These are phyloP conservation scores for Leptopilina boulardi DNA, from an alignment of 1,140 invertebrate genomes.

Conservation along the genomic window DNA sequence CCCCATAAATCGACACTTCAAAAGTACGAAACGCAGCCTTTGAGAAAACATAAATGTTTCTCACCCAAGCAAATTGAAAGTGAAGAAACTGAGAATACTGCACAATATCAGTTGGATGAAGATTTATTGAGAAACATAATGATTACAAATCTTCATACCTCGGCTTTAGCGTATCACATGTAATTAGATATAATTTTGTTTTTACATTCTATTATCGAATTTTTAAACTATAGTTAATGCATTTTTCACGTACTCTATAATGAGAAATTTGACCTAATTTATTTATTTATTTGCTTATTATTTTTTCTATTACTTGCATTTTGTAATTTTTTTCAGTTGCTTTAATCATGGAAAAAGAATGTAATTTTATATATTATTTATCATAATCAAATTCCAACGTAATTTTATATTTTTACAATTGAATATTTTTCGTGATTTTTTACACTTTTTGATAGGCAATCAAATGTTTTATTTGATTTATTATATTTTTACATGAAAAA, in stretches of 20 bases:
- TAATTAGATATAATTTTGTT: slow-evolving; percentile 11
- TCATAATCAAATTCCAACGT: too few relatives aligned
- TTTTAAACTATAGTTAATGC: not conserved
- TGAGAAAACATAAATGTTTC: slow-evolving; percentile 39
- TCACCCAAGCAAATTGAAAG: slow-evolving; percentile 9
- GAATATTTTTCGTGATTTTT: too few relatives aligned
- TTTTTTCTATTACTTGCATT: slow-evolving; percentile 2
- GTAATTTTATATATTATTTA: too few relatives aligned
- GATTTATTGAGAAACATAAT: slow-evolving; percentile 16
- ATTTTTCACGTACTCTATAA: too few relatives aligned
- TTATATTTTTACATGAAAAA: not conserved
- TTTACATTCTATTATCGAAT: slow-evolving; percentile 30
- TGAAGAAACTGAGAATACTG: not conserved
- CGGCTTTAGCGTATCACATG: slow-evolving; percentile 38
- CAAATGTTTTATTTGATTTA: not conserved
- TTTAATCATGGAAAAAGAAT: not conserved
- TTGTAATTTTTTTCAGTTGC: slow-evolving; percentile 21
- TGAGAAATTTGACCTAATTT: too few relatives aligned
- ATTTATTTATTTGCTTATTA: not conserved
- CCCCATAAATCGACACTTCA: not conserved
- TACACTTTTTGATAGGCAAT: too few relatives aligned
- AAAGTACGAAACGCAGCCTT: slow-evolving; percentile 40
- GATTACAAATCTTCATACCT: slow-evolving; percentile 5
- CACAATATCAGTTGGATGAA: not conserved
- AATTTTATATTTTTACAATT: too few relatives aligned